Percentiles rank a stretch among this genome's conserved stretches.
phyloP scores from a whole-genome alignment of 1,140 invertebrate species.

The Eriocheir sinensis region DNA sequence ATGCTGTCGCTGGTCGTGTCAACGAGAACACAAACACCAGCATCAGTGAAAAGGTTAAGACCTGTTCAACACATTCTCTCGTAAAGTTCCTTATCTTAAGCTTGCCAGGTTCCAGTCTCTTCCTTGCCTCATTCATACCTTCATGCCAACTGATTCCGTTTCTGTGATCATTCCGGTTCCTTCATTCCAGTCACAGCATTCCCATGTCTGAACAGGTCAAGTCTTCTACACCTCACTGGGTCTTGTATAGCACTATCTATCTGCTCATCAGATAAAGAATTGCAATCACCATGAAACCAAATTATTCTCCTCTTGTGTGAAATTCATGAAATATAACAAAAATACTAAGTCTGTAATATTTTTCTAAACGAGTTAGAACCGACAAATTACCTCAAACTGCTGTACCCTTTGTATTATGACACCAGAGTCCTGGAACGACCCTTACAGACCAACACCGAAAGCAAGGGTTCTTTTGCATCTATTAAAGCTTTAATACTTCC shows the following conservation, averaged over 20 bases:
- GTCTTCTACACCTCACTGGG: constrained; percentile 50
- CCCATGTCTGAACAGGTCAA: constrained; percentile 63
- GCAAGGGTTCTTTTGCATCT: constrained; percentile 43
- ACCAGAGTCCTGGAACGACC: constrained; percentile 16
- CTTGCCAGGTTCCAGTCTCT: constrained; percentile 55
- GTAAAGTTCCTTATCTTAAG: constrained; percentile 51
- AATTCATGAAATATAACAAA: constrained; percentile 53
- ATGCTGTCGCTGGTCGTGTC: too few relatives aligned
- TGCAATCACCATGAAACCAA: constrained; percentile 54
- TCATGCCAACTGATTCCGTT: constrained; percentile 59
- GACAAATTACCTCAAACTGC: constrained; percentile 41
- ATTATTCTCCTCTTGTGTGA: constrained; percentile 27
- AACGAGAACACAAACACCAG: constrained; percentile 39
- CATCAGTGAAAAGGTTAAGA: constrained; percentile 46
- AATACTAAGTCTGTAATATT: constrained; percentile 68
- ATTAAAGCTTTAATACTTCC: constrained; percentile 71
- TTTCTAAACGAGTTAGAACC: constrained; percentile 66
- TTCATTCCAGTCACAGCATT: constrained; percentile 67
- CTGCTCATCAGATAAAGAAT: background rate
- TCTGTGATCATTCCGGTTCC: constrained; percentile 52
- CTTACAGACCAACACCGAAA: constrained; percentile 47
- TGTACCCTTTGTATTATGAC: constrained; percentile 47
- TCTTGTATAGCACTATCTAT: constrained; percentile 58
- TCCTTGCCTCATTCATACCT: constrained; percentile 60
- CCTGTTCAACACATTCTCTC: constrained; percentile 68